phyloP scores from a whole-genome alignment of 2,797 vertebrate species.

The Parauchenoglanis ngamensis region DNA sequence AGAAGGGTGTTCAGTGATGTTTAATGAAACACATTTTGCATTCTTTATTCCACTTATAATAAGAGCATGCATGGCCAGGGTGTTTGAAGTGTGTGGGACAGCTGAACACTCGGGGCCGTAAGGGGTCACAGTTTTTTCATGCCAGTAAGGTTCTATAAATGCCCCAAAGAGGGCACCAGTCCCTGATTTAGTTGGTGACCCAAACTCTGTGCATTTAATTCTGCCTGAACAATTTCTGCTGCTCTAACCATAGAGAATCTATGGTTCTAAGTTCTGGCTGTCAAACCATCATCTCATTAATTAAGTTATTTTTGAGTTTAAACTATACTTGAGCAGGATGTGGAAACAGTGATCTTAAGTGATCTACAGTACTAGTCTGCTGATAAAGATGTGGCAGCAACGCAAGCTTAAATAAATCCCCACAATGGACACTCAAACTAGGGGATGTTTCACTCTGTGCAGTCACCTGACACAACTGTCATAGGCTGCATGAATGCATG shows the following conservation, averaged over 20 bases:
- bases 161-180: neutral
- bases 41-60: neutral
- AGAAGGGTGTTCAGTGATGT: neutral
- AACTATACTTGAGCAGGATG: neutral
- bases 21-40: neutral
- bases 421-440: neutral
- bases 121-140: constrained; percentile 54
- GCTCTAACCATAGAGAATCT: neutral
- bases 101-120: constrained; percentile 49
- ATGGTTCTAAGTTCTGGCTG: neutral
- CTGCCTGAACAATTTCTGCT: neutral
- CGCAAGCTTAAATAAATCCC: neutral
- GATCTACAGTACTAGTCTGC: neutral
- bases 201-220: neutral
- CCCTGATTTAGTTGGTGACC: neutral
- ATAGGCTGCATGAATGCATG: neutral
- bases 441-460: neutral
- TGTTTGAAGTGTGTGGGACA: constrained; percentile 28
- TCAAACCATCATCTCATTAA: neutral
- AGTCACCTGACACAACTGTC: neutral
- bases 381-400: neutral
- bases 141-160: constrained; percentile 25
- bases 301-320: neutral
- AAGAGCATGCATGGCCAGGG: neutral
- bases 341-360: neutral